Conservation (phyloP, 2,797 vertebrate species). For the Melanotaenia trifasciata region DNA sequence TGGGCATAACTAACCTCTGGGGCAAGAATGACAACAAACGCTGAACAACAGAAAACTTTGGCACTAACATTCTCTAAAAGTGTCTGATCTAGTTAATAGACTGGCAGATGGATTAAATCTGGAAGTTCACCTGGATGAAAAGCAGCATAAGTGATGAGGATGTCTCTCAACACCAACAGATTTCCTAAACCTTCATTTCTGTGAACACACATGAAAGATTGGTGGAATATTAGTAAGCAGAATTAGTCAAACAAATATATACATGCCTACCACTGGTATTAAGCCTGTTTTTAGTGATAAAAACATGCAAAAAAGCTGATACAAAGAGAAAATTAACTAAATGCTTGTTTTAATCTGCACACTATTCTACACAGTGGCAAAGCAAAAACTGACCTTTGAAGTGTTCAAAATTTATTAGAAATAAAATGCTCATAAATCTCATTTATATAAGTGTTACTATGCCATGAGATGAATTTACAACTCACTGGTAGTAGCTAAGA, state of each 20-base stretch:
- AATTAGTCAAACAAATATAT: not conserved
- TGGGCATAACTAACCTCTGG: constrained; percentile 85
- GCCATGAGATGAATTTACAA: not conserved
- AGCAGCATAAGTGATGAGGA: constrained; percentile 86
- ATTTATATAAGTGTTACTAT: not conserved
- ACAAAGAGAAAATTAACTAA: not conserved
- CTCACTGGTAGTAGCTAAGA: constrained; percentile 84
- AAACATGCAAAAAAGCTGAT: not conserved
- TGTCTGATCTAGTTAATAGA: not conserved
- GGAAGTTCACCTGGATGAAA: constrained; percentile 80
- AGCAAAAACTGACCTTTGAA: not conserved
- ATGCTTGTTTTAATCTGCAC: not conserved
- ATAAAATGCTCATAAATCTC: not conserved
- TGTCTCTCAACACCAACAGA: constrained; percentile 82
- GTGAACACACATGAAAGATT: constrained; percentile 44
- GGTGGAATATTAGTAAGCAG: not conserved
- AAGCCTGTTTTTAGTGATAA: not conserved
- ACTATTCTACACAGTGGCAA: not conserved
- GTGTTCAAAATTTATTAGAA: not conserved
- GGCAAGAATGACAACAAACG: constrained; percentile 18
- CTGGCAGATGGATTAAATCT: not conserved
- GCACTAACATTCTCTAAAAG: not conserved
- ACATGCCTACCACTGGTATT: not conserved
- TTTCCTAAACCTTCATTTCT: constrained; percentile 83
- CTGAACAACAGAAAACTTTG: constrained; percentile 6